A percentile compares a stretch with the other conserved stretches of the same genome.
Evolutionary conservation across 37 sponge, comb jelly and placozoan genomes (phyloP).

Genomic region (Bolinopsis microptera): DNA sequence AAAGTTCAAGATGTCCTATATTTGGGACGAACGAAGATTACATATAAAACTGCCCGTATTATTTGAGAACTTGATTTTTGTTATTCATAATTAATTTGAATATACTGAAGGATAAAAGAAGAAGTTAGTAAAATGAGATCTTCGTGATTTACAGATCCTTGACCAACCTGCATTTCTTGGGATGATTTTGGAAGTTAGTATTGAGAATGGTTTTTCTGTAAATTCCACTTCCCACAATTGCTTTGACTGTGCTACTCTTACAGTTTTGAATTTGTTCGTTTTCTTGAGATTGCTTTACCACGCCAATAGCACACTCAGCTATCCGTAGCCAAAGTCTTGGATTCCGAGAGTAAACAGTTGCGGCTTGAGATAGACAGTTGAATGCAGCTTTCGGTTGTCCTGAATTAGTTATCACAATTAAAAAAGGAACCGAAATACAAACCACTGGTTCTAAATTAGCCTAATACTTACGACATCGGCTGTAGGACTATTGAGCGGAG

Average conservation of each 20-base stretch:
- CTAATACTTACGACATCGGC: no score
- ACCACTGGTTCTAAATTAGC: no score
- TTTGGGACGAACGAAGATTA: not conserved
- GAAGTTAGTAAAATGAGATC: no score
- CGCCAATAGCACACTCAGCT: conserved; percentile 88
- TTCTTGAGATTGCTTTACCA: not conserved
- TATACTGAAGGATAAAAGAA: no score
- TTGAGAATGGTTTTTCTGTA: conserved; percentile 71
- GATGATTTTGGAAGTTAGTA: not conserved
- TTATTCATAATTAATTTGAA: not conserved
- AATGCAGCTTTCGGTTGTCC: conserved; percentile 83
- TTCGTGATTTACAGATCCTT: not conserved
- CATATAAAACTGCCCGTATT: not conserved
- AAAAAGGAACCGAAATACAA: not conserved
- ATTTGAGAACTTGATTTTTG: not conserved
- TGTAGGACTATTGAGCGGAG: no score
- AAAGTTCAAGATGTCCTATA: not conserved
- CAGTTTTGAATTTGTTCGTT: not conserved
- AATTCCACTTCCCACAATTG: conserved; percentile 75
- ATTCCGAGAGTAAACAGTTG: conserved; percentile 87
- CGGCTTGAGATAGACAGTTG: conserved; percentile 86
- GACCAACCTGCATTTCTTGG: not conserved
- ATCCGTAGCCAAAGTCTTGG: conserved; percentile 92
- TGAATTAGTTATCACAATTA: not conserved
- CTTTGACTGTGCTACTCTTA: conserved; percentile 73